A percentile compares a stretch with the other conserved stretches of the same genome.
Conservation (phyloP, 1,140 invertebrate species). For the Vanessa tameamea region DNA sequence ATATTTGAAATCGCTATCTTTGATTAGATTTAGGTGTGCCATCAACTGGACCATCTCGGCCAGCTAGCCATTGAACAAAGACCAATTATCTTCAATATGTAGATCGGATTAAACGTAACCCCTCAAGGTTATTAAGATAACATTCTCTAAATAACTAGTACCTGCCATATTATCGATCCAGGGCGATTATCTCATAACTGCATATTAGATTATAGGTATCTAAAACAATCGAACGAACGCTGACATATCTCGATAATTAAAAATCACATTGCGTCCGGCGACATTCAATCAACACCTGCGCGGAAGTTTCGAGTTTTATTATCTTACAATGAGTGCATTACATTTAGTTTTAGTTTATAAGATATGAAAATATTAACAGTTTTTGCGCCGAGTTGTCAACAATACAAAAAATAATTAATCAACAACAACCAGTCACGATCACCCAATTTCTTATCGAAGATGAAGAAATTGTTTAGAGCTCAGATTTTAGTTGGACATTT, state of each 20-base stretch:
- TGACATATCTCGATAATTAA: constrained; percentile 20
- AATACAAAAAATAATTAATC: too few species aligned
- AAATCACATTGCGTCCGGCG: constrained; percentile 25
- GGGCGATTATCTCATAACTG: not conserved
- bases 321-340: constrained; percentile 10
- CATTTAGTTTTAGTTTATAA: constrained; percentile 3
- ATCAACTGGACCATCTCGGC: too few species aligned
- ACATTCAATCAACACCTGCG: constrained; percentile 44
- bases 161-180: constrained; percentile 10
- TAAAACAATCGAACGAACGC: constrained; percentile 2
- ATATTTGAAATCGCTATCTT: too few species aligned
- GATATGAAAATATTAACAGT: too few species aligned
- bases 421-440: too few species aligned
- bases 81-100: not conserved
- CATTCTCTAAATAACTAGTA: constrained; percentile 12
- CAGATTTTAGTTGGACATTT: too few species aligned
- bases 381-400: too few species aligned
- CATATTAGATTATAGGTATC: constrained; percentile 10
- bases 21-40: too few species aligned
- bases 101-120: constrained; percentile 4
- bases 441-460: too few species aligned
- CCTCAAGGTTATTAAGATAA: constrained; percentile 20
- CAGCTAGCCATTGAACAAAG: not conserved
- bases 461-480: too few species aligned
- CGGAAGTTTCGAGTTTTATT: constrained; percentile 35